phyloP scores from a whole-genome alignment of 2,113 vertebrate genomes.

The Petrocephalus microphthalmus region DNA sequence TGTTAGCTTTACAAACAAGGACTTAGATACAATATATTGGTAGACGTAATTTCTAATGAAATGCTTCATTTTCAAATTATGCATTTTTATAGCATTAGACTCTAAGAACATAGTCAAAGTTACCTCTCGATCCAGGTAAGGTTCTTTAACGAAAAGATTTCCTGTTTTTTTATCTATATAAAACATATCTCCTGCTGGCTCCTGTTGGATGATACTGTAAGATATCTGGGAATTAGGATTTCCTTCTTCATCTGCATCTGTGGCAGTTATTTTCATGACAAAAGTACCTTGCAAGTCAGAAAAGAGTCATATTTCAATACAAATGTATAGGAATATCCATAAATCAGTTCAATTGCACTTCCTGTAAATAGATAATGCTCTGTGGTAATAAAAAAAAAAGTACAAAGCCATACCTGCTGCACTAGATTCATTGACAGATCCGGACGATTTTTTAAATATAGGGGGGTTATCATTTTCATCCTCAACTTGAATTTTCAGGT shows the following conservation, averaged over 20 bases:
- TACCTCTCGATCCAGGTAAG: conserved; percentile 61
- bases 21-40: neutral
- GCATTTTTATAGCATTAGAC: neutral
- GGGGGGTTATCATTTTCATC: conserved; percentile 47
- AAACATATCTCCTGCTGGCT: conserved; percentile 50
- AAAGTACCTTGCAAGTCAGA: conserved; percentile 40
- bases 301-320: neutral
- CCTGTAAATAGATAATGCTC: neutral
- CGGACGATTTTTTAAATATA: conserved; percentile 25
- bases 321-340: neutral
- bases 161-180: conserved; percentile 47
- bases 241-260: conserved; percentile 46
- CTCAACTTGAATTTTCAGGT: conserved; percentile 30
- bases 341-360: neutral
- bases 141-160: conserved; percentile 46
- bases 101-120: neutral
- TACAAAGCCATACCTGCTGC: conserved; percentile 25
- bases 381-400: neutral
- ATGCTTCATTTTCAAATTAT: neutral
- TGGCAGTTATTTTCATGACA: conserved; percentile 50
- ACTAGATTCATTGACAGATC: conserved; percentile 38
- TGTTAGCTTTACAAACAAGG: neutral
- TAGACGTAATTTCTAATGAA: neutral
- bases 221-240: conserved; percentile 47
- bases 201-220: conserved; percentile 56